Percentiles rank a stretch among this genome's conserved stretches.
Conservation (phyloP, 2,113 vertebrate genomes). For the Cromileptes altivelis region DNA sequence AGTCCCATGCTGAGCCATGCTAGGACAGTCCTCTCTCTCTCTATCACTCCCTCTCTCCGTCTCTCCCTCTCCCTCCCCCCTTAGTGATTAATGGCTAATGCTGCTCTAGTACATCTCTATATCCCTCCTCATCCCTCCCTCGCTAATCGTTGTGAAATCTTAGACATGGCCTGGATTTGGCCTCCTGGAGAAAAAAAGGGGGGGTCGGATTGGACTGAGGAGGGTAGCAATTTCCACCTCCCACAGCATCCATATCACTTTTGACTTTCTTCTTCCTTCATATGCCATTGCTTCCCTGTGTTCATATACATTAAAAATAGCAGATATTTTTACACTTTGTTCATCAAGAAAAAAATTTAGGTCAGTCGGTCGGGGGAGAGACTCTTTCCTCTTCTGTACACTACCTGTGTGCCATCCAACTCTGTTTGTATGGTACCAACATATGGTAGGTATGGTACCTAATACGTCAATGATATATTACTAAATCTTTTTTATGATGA, state of each 20-base stretch:
- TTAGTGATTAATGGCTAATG: conserved; percentile 73
- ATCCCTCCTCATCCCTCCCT: conserved; percentile 69
- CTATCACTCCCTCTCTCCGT: conserved; percentile 23
- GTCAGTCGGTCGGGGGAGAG: background rate
- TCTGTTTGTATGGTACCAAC: background rate
- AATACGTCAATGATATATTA: background rate
- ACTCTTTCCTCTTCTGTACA: background rate
- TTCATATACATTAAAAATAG: background rate
- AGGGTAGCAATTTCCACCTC: conserved; percentile 4
- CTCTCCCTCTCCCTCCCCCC: conserved; percentile 25
- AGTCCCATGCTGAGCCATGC: conserved; percentile 45
- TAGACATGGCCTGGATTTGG: conserved; percentile 71
- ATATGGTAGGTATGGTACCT: background rate
- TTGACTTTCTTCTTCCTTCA: conserved; percentile 17
- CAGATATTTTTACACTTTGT: background rate
- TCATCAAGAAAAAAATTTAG: background rate
- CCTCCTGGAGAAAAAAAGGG: conserved; percentile 41
- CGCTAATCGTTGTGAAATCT: conserved; percentile 75
- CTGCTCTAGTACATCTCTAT: conserved; percentile 71
- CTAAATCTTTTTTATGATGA: background rate
- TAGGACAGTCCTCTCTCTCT: conserved; percentile 50
- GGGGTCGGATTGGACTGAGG: conserved; percentile 8
- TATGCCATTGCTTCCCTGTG: background rate
- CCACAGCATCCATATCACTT: conserved; percentile 7
- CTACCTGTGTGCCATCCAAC: background rate